Evolutionary conservation across 2,113 vertebrate species (phyloP), one percentile per base, ranked within the genome.

Genomic region (Paramormyrops kingsleyae): DNA sequence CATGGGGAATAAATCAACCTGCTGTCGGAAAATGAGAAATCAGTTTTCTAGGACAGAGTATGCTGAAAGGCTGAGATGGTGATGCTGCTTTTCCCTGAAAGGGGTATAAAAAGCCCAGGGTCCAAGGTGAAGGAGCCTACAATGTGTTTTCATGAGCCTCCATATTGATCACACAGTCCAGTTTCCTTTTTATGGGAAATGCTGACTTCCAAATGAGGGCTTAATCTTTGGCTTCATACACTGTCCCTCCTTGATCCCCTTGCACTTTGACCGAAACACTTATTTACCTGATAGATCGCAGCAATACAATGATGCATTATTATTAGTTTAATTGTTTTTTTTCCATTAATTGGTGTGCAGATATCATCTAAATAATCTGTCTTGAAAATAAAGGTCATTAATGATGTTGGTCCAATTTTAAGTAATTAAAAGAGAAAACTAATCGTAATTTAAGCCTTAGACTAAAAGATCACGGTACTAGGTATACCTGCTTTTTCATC

Each of bases 271-370:
- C 92, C 90, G 50, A 91, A 70, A 87, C 39, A 92, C 90, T 93
- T 91, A 92, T 90, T 92, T 92, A 91, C 88, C 91, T 87, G 80
- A 90, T 91, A 92, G 89, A 92, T 95, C 92, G 91, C 50, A 90
- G 89, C 87, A 92, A 92, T 92, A 77, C 92, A 91, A 94, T 93
- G 92, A 91, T 87, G 89, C 90, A 89, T 91, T 92, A 90, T 92
- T 92, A 91, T 92, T 93, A 92, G 92, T 93, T 94, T 95, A 94
- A 93, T 93, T 93, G 91, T 90, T 89, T 94, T 93, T 94, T 92
- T 70, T 94, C 88, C 42, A 88, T 92, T 92, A 93, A 92, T 93
- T 56, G 53, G 42, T 92, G 93, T 91, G 59, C 89, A 85, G 31
- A 88, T 91, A 88, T 91, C 88, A 92, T 92, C 91, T 89, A 89